Evolutionary conservation across 2,888 invertebrate species (phyloP), one percentile per base, ranked within the genome.

Genomic region (Apamea monoglypha): DNA sequence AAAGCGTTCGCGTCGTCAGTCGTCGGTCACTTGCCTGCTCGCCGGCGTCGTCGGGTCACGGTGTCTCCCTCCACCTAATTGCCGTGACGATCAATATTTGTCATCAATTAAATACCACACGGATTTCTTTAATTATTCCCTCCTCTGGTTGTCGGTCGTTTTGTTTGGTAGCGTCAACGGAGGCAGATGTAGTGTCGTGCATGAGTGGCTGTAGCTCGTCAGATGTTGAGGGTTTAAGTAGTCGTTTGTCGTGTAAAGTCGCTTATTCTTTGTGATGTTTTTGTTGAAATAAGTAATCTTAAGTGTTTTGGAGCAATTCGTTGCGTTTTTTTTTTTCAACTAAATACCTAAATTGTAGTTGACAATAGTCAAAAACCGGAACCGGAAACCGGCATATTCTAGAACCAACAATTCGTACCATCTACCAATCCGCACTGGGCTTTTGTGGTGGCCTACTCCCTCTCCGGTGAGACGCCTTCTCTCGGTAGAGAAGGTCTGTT

Each of bases 21-120:
- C 10, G 21, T 21, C 82, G 82, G 82, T 82, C 86, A 84, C 76
- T 76, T 29, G 67, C 1, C 40, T n/a, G 63, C 63, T 70, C 82
- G 44, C 86, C 82, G 81, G 80, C 87, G 84, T 85, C 92, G 90
- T 59, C 89, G 84, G 90, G 91, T 92, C 93, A 92, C 91, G 91
- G 85, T 84, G 88, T 78, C 81, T 89, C 80, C 87, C 82, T 74
- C 87, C 86, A 87, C 85, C 95, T 94, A 94, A 94, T 93, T 93
- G 91, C 94, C 95, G 93, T 95, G 94, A 95, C 93, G 88, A 69
- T 92, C 93, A 95, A 96, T 96, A 96, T 96, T 96, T 96, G 95
- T 94, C 93, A 94, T 96, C 93, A 96, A 96, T 96, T 95, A 94
- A 93, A 92, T 90, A 91, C 90, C 87, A 89, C 87, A 90, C 88